Base-by-base conservation (phyloP, 2,797 vertebrate species). In the Tapirus indicus region DNA sequence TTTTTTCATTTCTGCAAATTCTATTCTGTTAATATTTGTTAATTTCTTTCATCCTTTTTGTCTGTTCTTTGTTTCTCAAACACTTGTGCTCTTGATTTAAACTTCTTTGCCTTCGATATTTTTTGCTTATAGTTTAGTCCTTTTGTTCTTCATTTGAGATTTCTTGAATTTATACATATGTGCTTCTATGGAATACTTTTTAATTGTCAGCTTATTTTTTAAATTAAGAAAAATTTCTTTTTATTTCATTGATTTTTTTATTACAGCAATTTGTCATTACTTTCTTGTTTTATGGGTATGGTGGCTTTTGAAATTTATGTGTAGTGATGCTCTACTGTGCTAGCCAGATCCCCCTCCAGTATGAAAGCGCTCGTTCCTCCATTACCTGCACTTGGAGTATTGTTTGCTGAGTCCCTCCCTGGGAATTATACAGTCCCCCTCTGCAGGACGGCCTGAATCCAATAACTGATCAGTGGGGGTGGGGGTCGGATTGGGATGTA, bases 221-320 rank as follows among this genome's bases (percentile, higher is more conserved):
- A 69, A 88, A 88, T 64, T 54, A 62, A 56, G 78, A 62, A 80
- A 64, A 2, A 32, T 54, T 77, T 85, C 35, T 79, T 68, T 85
- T 94, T 69, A 41, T 54, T 23, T 84, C 18, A 25, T 84, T 96
- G 62, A 41, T 87, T 83, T 89, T 96, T 78, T 83, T 52, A 85
- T 91, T 82, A 35, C 7, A 79, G 44, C 14, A 41, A 29, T 87
- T 75, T 96, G 21, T 85, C 62, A 74, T 83, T 17, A 9, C 25
- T 68, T 85, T 80, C 66, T 90, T 84, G 52, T 54, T 71, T 71
- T 84, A 32, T 20, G 21, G 64, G 54, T 64, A 11, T 3, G 52
- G 25, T 60, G 47, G 23, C 47, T 95, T 96, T 52, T 74, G 41
- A 35, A 88, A 47, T 84, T 13, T 35, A 20, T 54, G 21, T 68